A percentile compares a stretch with the other conserved stretches of the same genome.
phyloP scores from a whole-genome alignment of 2,888 invertebrate genomes.

The Platerodrilus igneus region DNA sequence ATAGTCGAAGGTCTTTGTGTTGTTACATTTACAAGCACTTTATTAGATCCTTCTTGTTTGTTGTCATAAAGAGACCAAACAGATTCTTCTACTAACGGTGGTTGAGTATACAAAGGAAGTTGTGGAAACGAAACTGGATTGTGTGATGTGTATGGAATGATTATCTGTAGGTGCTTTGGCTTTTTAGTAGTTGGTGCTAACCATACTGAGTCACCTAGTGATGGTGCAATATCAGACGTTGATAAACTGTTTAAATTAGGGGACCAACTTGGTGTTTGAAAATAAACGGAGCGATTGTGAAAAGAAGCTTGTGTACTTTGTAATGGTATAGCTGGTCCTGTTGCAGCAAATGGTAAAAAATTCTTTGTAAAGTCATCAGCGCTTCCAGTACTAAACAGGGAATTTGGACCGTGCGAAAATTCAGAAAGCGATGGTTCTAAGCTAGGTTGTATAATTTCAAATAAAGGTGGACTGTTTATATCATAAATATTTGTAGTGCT shows the following conservation, averaged over 20 bases:
- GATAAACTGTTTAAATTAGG: constrained; percentile 28
- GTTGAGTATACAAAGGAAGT: constrained; percentile 38
- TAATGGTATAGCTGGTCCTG: constrained; percentile 10
- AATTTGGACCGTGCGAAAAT: no score
- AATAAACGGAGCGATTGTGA: constrained; percentile 2
- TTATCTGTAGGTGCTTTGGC: constrained; percentile 69
- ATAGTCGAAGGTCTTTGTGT: constrained; percentile 34
- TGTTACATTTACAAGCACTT: constrained; percentile 43
- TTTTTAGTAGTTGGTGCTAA: constrained; percentile 44
- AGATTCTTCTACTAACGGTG: constrained; percentile 36
- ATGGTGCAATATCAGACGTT: constrained; percentile 37
- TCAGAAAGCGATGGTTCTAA: no score
- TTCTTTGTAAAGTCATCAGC: no score
- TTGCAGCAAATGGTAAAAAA: no score
- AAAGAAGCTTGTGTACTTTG: neutral
- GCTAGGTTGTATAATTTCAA: no score
- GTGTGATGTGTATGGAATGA: constrained; percentile 72
- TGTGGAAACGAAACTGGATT: no score
- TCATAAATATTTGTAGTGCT: no score
- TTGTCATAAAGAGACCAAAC: constrained; percentile 47
- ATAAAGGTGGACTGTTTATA: no score
- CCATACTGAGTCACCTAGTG: constrained; percentile 37
- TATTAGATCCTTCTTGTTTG: constrained; percentile 51
- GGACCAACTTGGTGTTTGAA: constrained; percentile 31
- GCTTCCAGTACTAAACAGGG: no score